Base-by-base conservation (phyloP, 2,888 invertebrate genomes). In the Empis livida region DNA sequence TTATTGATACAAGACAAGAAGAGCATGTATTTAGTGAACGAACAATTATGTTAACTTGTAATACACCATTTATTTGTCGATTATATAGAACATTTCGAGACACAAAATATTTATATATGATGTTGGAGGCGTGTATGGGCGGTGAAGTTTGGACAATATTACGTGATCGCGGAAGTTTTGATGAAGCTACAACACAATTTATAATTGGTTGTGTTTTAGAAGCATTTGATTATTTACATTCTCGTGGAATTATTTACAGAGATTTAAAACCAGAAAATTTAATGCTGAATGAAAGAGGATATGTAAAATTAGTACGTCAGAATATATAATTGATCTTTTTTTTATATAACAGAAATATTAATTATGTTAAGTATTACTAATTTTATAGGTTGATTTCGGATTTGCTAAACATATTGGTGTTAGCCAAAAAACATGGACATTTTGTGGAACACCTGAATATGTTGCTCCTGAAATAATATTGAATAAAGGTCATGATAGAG, bases 261-360 rank as follows among this genome's bases (percentile, higher is more conserved):
- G 95, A 95, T 68, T 78, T 96, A 37, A 95, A 96, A 63, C 95
- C 95, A 1, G 95, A 95, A 71, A 95, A 95, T 68, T 73, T 96
- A 44, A 80, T 95, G 75, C 71, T 95, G 13, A 90, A 92, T 55
- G 72, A 75, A 48, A 73, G 78, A 41, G 95, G 95, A 51, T 92
- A 92, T 61, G 78, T 92, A 13, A 95, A 94, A 75, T 71, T 95
- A 71, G 91, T 86, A 67, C n/a, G n/a, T n/a, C n/a, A n/a, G n/a
- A n/a, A n/a, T n/a, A n/a, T n/a, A n/a, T n/a, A n/a, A n/a, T n/a
- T n/a, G n/a, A n/a, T n/a, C n/a, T n/a, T n/a, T n/a, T n/a, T n/a
- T n/a, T n/a, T n/a, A n/a, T n/a, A n/a, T n/a, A n/a, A n/a, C n/a
- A n/a, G n/a, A n/a, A n/a, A n/a, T n/a, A n/a, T n/a, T n/a, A n/a